A percentile compares a stretch with the other conserved stretches of the same genome.
These are phyloP conservation scores for Mastacembelus armatus DNA, from an alignment of 2,797 vertebrate species.

Conservation along the genomic window DNA sequence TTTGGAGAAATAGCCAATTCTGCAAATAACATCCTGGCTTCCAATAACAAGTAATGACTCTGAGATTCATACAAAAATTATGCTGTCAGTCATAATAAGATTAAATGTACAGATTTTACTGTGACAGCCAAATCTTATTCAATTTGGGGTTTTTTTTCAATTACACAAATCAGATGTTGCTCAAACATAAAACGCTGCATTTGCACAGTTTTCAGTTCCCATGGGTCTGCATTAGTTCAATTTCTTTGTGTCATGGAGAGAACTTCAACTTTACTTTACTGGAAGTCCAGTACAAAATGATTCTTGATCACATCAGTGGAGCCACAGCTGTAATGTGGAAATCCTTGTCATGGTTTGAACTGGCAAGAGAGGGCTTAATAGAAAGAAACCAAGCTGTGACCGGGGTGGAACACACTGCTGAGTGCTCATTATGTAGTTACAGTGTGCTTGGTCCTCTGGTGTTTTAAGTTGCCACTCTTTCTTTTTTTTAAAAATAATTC, in stretches of 20 bases:
- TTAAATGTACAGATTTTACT: conserved; percentile 23
- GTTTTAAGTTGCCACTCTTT: conserved; percentile 20
- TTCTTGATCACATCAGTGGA: conserved; percentile 50
- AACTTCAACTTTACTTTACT: too few species aligned
- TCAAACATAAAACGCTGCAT: conserved; percentile 38
- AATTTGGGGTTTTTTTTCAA: conserved; percentile 13
- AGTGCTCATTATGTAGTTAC: conserved; percentile 27
- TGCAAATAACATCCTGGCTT: conserved; percentile 23
- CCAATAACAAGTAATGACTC: conserved; percentile 13
- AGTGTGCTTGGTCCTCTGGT: conserved; percentile 2
- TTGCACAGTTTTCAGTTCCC: conserved; percentile 27
- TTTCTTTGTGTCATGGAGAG: conserved; percentile 20
- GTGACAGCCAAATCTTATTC: background rate
- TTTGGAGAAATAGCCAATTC: conserved; percentile 33
- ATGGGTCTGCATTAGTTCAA: conserved; percentile 28
- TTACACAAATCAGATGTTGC: conserved; percentile 24
- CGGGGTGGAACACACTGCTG: conserved; percentile 8
- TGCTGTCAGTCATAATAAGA: conserved; percentile 38
- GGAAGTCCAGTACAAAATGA: conserved; percentile 47
- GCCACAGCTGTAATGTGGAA: conserved; percentile 39
- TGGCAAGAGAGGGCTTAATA: conserved; percentile 40
- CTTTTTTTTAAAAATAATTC: too few species aligned
- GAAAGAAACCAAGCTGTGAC: conserved; percentile 40
- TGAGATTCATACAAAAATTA: conserved; percentile 33
- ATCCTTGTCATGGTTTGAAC: conserved; percentile 44